These are phyloP conservation scores for Argyresthia goedartella DNA, from an alignment of 2,888 invertebrate genomes.

Conservation along the genomic window DNA sequence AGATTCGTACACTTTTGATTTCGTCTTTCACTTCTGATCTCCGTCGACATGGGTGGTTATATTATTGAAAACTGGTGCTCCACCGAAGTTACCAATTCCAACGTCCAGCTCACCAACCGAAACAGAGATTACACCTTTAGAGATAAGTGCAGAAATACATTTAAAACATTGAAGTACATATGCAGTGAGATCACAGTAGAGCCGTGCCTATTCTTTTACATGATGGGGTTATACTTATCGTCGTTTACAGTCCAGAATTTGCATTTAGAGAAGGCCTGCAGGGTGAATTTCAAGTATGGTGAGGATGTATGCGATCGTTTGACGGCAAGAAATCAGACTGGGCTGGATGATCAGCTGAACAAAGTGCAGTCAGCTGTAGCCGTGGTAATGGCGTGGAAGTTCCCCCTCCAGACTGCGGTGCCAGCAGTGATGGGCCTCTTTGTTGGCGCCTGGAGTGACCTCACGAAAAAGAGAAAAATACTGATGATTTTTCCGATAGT, in stretches of 20 bases:
- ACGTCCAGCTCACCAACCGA: conserved; percentile 38
- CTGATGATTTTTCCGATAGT: conserved; percentile 69
- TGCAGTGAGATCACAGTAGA: conserved; percentile 71
- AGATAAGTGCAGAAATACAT: conserved; percentile 37
- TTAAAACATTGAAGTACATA: conserved; percentile 45
- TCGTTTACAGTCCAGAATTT: conserved; percentile 71
- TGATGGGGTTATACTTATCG: conserved; percentile 75
- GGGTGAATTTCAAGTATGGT: conserved; percentile 62
- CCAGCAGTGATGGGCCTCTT: conserved; percentile 71
- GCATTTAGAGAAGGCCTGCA: conserved; percentile 72
- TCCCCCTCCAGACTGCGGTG: conserved; percentile 69
- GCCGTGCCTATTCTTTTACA: conserved; percentile 75
- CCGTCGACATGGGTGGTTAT: conserved; percentile 30
- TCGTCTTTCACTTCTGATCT: background rate
- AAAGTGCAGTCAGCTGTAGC: conserved; percentile 64
- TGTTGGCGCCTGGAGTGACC: conserved; percentile 75
- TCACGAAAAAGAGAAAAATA: conserved; percentile 69
- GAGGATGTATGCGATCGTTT: conserved; percentile 67
- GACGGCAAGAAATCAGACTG: conserved; percentile 45
- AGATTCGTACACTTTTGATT: background rate
- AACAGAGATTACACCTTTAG: conserved; percentile 30
- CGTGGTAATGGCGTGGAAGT: conserved; percentile 69
- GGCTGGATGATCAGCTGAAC: conserved; percentile 45
- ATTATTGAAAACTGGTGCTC: conserved; percentile 32
- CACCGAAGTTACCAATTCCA: conserved; percentile 47